Evolutionary conservation across 2,888 invertebrate genomes (phyloP).

Genomic region (Mechanitis mazaeus): DNA sequence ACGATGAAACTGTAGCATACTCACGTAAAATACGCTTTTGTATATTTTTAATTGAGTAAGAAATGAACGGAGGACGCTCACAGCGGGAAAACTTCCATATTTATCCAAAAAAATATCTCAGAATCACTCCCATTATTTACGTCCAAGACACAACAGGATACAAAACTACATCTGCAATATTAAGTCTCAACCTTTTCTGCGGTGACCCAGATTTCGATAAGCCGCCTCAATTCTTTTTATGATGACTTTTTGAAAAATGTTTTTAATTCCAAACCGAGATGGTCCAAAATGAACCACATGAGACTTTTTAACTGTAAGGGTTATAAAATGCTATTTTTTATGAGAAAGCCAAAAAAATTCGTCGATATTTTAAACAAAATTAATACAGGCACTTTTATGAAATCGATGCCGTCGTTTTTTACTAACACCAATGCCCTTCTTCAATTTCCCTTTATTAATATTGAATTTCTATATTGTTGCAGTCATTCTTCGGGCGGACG

Average conservation of each 20-base stretch:
- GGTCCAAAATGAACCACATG: slow-evolving; percentile 55
- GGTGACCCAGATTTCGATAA: slow-evolving; percentile 71
- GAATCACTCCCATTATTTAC: slow-evolving; percentile 69
- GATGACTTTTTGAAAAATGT: slow-evolving; percentile 76
- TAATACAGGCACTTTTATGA: slow-evolving; percentile 56
- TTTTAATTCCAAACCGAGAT: slow-evolving; percentile 66
- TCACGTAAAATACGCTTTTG: slow-evolving; percentile 73
- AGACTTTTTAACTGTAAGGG: slow-evolving; percentile 69
- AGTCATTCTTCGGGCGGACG: slow-evolving; percentile 95
- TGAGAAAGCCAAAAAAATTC: slow-evolving; percentile 60
- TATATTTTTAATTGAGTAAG: slow-evolving; percentile 72
- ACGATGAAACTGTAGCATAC: slow-evolving; percentile 65
- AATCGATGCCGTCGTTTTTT: slow-evolving; percentile 51
- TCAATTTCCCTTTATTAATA: slow-evolving; percentile 45
- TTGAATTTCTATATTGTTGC: slow-evolving; percentile 72
- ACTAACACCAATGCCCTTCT: slow-evolving; percentile 48
- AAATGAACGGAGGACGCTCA: slow-evolving; percentile 56
- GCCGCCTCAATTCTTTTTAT: slow-evolving; percentile 62
- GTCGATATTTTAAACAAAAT: slow-evolving; percentile 69
- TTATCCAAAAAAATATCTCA: slow-evolving; percentile 62
- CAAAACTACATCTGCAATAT: slow-evolving; percentile 62
- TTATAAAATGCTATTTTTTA: slow-evolving; percentile 71
- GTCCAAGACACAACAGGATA: slow-evolving; percentile 59
- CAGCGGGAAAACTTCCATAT: slow-evolving; percentile 72
- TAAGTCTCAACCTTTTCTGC: slow-evolving; percentile 66